Base-by-base conservation (phyloP, 2,797 vertebrate genomes). In the Australoheros facetus region DNA sequence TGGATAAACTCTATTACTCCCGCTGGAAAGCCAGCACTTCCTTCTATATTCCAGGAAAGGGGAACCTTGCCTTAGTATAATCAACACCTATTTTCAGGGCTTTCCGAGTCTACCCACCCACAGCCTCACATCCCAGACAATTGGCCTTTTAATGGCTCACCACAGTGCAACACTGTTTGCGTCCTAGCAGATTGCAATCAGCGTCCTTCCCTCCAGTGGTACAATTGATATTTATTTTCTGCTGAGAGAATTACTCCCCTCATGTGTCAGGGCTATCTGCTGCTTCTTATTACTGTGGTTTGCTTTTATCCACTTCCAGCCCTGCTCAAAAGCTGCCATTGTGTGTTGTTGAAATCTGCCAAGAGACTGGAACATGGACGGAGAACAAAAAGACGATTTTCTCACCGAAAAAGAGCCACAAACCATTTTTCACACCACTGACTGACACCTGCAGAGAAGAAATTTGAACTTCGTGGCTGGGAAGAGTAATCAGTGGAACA, bases 251-350 rank as follows among this genome's bases (percentile, higher is more conserved):
- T 96, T 95, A 93, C 94, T 96, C 95, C 94, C 93, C 95, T 97
- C 96, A 95, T 96, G 95, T 95, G 95, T 95, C 91, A 93, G 91
- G 93, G 80, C 80, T 96, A 96, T 96, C 96, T 95, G 93, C 95
- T 96, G 96, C 95, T 95, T 97, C 95, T 95, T 95, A 96, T 97
- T 97, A 97, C 95, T 96, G 93, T 87, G 82, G 80, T 92, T 93
- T 81, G 92, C 96, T 97, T 97, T 97, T 96, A 97, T 98, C 97
- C 93, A 85, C 93, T 96, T 98, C 95, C 96, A 98, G 95, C 92
- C 82, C 90, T 78, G 88, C 88, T 92, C 96, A 95, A 97, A 96
- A 94, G 96, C 95, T 91, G 93, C 94, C 94, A 96, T 96, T 96
- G 95, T 95, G 91, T 93, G 95, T 93, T 95, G 95, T 94, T 95